phyloP scores from a whole-genome alignment of 1,140 invertebrate genomes.

The Drosophila lini region DNA sequence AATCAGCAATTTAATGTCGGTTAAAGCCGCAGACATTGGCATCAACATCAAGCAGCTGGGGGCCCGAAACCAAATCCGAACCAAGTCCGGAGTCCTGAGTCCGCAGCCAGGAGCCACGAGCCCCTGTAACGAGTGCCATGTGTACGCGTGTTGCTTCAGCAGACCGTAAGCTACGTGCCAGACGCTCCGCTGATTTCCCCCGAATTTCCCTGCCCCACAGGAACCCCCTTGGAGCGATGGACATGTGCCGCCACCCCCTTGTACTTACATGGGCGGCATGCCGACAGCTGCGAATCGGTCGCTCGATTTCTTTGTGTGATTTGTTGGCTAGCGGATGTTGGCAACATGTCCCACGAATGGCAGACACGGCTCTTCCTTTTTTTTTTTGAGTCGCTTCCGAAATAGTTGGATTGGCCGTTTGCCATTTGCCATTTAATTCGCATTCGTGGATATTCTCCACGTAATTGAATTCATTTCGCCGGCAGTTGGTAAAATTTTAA shows the following conservation, averaged over 20 bases:
- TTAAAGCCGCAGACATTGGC: slow-evolving; percentile 43
- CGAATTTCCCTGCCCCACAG: not conserved
- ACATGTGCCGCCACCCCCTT: slow-evolving; percentile 21
- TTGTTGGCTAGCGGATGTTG: slow-evolving; percentile 73
- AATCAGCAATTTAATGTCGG: slow-evolving; percentile 56
- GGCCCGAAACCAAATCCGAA: slow-evolving; percentile 11
- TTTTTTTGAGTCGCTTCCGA: slow-evolving; percentile 18
- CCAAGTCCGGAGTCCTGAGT: not conserved
- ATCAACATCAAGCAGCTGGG: slow-evolving; percentile 31
- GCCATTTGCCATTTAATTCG: slow-evolving; percentile 49
- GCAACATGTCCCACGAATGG: slow-evolving; percentile 60
- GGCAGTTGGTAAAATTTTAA: slow-evolving; percentile 29
- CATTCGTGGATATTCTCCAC: slow-evolving; percentile 22
- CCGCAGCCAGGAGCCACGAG: slow-evolving; percentile 1
- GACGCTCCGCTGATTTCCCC: slow-evolving; percentile 24
- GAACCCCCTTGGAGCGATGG: not conserved
- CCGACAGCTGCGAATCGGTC: slow-evolving; percentile 49
- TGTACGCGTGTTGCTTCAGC: slow-evolving; percentile 58
- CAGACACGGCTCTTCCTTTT: slow-evolving; percentile 44
- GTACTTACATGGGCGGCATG: slow-evolving; percentile 27
- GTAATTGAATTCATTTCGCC: slow-evolving; percentile 52
- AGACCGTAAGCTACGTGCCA: slow-evolving; percentile 68
- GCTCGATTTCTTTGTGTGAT: slow-evolving; percentile 51
- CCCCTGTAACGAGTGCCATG: slow-evolving; percentile 46
- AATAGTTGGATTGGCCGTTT: slow-evolving; percentile 46